Percentiles rank a stretch among this genome's conserved stretches.
Evolutionary conservation across 30 jellyfish, hydroid and myxozoan genomes (phyloP).

Genomic region (Aurelia coerulea): DNA sequence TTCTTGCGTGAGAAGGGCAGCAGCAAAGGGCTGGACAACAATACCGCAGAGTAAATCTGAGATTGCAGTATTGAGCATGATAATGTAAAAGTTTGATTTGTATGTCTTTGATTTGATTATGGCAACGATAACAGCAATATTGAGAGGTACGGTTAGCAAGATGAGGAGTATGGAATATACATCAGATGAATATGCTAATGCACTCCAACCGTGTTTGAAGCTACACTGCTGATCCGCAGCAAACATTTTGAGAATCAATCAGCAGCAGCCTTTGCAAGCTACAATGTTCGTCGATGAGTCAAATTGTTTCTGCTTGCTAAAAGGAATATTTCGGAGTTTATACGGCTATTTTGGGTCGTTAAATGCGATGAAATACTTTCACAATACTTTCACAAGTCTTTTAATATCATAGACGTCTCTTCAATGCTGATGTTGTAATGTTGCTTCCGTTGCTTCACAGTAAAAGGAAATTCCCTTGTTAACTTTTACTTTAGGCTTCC

Average conservation of each 20-base stretch:
- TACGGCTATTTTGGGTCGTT: too few relatives aligned
- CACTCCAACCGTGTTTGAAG: constrained; percentile 37
- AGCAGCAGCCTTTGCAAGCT: too few relatives aligned
- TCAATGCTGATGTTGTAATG: too few relatives aligned
- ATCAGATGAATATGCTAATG: constrained; percentile 22
- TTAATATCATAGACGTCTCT: too few relatives aligned
- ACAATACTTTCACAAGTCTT: neutral
- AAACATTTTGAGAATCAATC: too few relatives aligned
- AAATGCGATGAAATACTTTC: neutral
- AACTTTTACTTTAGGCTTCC: too few relatives aligned
- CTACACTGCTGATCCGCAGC: too few relatives aligned
- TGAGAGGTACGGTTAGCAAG: constrained; percentile 48
- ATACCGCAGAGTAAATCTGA: constrained; percentile 56
- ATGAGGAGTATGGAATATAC: constrained; percentile 10
- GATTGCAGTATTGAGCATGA: constrained; percentile 55
- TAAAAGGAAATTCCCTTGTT: too few relatives aligned
- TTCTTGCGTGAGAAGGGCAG: constrained; percentile 30
- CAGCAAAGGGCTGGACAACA: constrained; percentile 50
- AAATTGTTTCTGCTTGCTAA: too few relatives aligned
- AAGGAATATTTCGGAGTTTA: too few relatives aligned
- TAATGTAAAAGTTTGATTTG: constrained; percentile 44
- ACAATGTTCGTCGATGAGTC: neutral
- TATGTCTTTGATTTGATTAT: constrained; percentile 34
- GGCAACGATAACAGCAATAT: constrained; percentile 48
- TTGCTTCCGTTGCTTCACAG: too few relatives aligned